These are phyloP conservation scores for Tetragonula clypearis DNA, from an alignment of 1,140 invertebrate genomes.

Conservation along the genomic window DNA sequence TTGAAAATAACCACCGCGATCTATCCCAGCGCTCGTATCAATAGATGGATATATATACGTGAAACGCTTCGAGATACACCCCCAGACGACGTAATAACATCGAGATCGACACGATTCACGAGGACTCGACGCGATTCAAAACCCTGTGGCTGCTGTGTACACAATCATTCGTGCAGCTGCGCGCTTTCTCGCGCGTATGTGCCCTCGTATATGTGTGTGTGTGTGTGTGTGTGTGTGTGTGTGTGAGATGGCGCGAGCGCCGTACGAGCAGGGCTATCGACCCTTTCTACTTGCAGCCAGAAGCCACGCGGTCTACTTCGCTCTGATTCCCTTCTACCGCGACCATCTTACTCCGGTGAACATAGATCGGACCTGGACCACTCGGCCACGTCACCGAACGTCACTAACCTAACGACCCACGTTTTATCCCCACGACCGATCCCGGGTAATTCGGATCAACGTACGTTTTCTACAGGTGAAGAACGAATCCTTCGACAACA, in stretches of 20 bases:
- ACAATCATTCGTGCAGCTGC: neutral
- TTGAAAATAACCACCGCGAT: neutral
- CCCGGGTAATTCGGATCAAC: neutral
- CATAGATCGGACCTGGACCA: slow-evolving; percentile 1
- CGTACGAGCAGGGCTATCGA: slow-evolving; percentile 73
- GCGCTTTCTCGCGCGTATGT: neutral
- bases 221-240: neutral
- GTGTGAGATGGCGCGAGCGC: slow-evolving; percentile 69
- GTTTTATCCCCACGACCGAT: neutral
- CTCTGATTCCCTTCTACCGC: slow-evolving; percentile 14
- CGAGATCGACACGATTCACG: neutral
- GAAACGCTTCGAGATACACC: neutral
- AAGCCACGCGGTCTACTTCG: slow-evolving; percentile 67
- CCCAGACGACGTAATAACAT: neutral
- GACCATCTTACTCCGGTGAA: slow-evolving; percentile 11
- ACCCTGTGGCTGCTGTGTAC: slow-evolving; percentile 17
- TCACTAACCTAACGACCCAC: neutral
- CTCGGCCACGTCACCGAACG: neutral
- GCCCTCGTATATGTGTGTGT: neutral
- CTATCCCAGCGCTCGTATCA: neutral
- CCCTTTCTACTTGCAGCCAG: slow-evolving; percentile 66
- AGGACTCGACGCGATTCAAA: neutral
- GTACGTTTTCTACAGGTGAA: neutral
- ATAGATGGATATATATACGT: neutral
- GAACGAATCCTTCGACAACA: neutral